Evolutionary conservation across 2,888 invertebrate genomes (phyloP).

Genomic region (Ormyrus rosae): DNA sequence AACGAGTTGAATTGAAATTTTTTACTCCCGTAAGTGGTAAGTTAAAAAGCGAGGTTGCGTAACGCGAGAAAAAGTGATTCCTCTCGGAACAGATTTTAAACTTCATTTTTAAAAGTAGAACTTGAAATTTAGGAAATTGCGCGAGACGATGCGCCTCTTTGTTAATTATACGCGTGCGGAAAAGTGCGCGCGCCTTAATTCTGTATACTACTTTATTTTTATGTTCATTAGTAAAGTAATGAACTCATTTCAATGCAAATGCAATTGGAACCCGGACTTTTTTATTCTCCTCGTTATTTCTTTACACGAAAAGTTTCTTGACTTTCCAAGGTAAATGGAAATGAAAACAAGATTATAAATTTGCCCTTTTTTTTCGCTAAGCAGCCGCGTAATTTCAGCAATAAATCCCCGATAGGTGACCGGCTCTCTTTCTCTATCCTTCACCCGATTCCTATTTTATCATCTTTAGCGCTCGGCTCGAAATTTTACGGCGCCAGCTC

Average conservation of each 20-base stretch:
- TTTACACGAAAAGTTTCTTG: slow-evolving; percentile 45
- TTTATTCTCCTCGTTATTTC: slow-evolving; percentile 47
- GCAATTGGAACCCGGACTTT: slow-evolving; percentile 48
- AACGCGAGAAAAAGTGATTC: too few relatives aligned
- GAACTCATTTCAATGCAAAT: slow-evolving; percentile 57
- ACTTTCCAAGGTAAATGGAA: slow-evolving; percentile 25
- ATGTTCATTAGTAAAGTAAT: slow-evolving; percentile 53
- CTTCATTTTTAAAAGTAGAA: background rate
- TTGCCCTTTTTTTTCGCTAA: too few relatives aligned
- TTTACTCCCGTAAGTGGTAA: background rate
- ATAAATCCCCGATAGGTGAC: too few relatives aligned
- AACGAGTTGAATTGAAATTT: slow-evolving; percentile 20
- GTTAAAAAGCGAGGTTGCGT: too few relatives aligned
- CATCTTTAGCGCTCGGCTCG: too few relatives aligned
- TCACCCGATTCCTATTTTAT: too few relatives aligned
- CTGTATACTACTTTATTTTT: slow-evolving; percentile 52
- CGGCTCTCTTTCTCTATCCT: too few relatives aligned
- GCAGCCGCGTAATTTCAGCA: too few relatives aligned
- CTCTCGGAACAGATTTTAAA: background rate
- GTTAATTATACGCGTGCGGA: slow-evolving; percentile 20
- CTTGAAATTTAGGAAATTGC: slow-evolving; percentile 17
- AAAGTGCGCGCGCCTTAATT: slow-evolving; percentile 34
- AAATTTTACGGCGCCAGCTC: too few relatives aligned
- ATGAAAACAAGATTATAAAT: slow-evolving; percentile 17
- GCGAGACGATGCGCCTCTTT: slow-evolving; percentile 16